Evolutionary conservation across 2,113 vertebrate genomes (phyloP), one percentile per base, ranked within the genome.

Genomic region (Microtus richardsoni): DNA sequence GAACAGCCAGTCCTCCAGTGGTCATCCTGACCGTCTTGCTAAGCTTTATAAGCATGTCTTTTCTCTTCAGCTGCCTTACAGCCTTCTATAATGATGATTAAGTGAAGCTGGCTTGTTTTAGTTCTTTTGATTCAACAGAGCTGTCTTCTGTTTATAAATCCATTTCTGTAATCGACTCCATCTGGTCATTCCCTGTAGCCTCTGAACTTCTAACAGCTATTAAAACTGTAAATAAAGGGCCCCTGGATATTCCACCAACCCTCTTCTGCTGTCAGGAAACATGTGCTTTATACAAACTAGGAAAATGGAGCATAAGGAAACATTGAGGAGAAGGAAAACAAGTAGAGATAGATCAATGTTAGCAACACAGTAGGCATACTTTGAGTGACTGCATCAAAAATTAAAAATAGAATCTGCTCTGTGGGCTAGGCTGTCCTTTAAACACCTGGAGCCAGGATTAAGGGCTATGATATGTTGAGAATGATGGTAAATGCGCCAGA

Each of bases 81-180:
- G 83, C 22, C 88, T 79, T 96, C 84, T 96, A 86, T 93, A 96
- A 96, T 91, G 94, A 94, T 93, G 89, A 97, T 95, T 85, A 90
- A 94, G 66, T 2, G 36, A 97, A 93, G 96, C 49, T 92, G 85
- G 84, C 64, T 85, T 96, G 75, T 87, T 95, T 96, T 84, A 90
- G 88, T 94, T 96, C 64, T 94, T 97, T 96, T 93, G 92, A 97
- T 89, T 96, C 88, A 95, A 96, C 90, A 85, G 77, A 95, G 39
- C 91, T 95, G 84, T 98, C 89, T 96, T 79, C 92, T 97, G 90
- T 97, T 97, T 97, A 92, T 93, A 97, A 93, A 97, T 97, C 90
- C 93, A 60, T 96, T 97, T 91, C 93, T 9, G 71, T 96, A 95
- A 96, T 95, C 71, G 41, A 96, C 94, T 85, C 89, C 95, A 97